A percentile compares a stretch with the other conserved stretches of the same genome.
These are phyloP conservation scores for Papilio gigon DNA, from an alignment of 2,888 invertebrate species.

Conservation along the genomic window DNA sequence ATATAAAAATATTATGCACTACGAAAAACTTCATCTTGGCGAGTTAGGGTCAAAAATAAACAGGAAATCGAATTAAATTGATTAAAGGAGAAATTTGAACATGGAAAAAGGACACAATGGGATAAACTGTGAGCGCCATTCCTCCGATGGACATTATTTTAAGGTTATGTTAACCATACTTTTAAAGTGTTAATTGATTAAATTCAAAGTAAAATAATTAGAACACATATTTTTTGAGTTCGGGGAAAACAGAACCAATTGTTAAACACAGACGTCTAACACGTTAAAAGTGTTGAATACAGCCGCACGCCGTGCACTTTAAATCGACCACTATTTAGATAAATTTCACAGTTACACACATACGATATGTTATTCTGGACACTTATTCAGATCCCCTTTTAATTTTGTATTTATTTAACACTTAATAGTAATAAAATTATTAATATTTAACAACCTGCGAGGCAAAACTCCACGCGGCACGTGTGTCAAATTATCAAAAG, in stretches of 20 bases:
- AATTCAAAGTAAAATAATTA: not conserved
- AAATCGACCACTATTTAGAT: conserved; percentile 33
- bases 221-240: not conserved
- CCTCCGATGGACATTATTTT: not conserved
- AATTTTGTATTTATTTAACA: conserved; percentile 14
- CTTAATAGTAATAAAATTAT: conserved; percentile 54
- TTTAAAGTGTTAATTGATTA: not conserved
- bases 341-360: conserved; percentile 62
- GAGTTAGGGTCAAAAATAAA: not conserved
- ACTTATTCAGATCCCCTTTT: conserved; percentile 13
- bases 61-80: not conserved
- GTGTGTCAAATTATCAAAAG: conserved; percentile 81
- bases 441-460: conserved; percentile 75
- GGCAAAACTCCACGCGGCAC: conserved; percentile 82
- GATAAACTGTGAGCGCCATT: not conserved
- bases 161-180: conserved; percentile 22
- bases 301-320: conserved; percentile 28
- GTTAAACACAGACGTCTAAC: conserved; percentile 34
- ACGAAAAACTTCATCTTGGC: not conserved
- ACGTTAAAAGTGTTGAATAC: conserved; percentile 22
- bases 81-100: not conserved
- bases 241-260: not conserved
- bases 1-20: too few relatives aligned
- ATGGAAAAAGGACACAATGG: not conserved
- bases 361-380: conserved; percentile 44